Evolutionary conservation across 2,797 vertebrate genomes (phyloP).

Genomic region (Chloroceryle inda): DNA sequence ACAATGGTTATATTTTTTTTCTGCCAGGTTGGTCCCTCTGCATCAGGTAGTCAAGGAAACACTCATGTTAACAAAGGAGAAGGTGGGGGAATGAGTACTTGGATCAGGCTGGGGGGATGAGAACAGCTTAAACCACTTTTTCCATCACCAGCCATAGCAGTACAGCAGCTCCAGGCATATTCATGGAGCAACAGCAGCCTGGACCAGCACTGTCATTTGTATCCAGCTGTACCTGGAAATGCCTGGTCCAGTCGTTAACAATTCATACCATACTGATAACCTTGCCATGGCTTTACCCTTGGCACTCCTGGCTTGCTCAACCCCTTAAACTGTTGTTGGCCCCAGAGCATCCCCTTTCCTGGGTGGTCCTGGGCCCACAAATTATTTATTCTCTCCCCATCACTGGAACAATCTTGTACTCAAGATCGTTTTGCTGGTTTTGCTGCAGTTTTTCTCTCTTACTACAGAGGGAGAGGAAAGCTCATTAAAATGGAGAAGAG

Average conservation of each 20-base stretch:
- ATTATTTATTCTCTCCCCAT: neutral
- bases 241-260: neutral
- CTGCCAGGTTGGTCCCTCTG: neutral
- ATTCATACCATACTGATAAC: neutral
- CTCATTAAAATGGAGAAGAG: neutral
- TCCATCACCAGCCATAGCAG: fast-evolving
- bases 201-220: neutral
- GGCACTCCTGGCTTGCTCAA: neutral
- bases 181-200: neutral
- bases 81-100: neutral
- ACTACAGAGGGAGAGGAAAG: neutral
- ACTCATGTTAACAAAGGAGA: fast-evolving
- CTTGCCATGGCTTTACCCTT: neutral
- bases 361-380: neutral
- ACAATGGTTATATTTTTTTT: neutral
- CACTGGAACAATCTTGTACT: neutral
- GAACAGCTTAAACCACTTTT: neutral
- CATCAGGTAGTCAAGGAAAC: neutral
- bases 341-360: neutral
- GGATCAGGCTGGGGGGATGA: neutral
- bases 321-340: neutral
- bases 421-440: neutral
- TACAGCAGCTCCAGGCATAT: neutral
- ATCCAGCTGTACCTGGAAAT: neutral
- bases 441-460: neutral